Evolutionary conservation across 2,113 vertebrate species (phyloP).

Genomic region (Mirounga angustirostris): DNA sequence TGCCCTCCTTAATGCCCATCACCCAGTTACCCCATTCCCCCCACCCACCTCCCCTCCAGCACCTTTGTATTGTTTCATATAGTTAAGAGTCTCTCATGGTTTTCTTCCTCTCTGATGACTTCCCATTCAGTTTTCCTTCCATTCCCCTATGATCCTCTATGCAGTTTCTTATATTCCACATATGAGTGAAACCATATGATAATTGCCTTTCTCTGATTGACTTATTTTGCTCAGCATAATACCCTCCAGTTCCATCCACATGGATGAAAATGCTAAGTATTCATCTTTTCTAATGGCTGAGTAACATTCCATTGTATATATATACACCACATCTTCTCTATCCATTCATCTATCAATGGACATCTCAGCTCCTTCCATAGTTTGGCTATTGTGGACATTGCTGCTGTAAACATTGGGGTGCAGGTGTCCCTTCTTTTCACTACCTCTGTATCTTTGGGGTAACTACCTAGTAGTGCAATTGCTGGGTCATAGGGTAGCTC

Average conservation of each 20-base stretch:
- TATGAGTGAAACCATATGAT: neutral
- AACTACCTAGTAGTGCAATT: neutral
- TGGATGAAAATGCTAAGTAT: neutral
- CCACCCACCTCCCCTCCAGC: neutral
- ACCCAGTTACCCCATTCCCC: neutral
- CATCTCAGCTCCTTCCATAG: neutral
- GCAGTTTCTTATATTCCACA: neutral
- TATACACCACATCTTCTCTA: neutral
- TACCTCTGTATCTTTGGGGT: neutral
- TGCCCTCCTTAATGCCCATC: neutral
- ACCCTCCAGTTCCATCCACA: neutral
- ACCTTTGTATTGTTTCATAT: neutral
- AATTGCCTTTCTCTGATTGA: neutral
- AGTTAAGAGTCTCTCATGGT: neutral
- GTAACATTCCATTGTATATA: neutral
- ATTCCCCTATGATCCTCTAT: neutral
- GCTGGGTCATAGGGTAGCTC: neutral
- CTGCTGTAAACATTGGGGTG: neutral
- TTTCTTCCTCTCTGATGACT: neutral
- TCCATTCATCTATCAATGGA: neutral
- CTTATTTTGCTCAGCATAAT: neutral
- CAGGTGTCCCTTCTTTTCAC: neutral
- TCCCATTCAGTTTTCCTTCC: neutral
- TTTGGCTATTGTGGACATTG: neutral
- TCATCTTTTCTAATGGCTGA: neutral